These are phyloP conservation scores for Mastacembelus armatus DNA, from an alignment of 2,797 vertebrate species.

Conservation along the genomic window DNA sequence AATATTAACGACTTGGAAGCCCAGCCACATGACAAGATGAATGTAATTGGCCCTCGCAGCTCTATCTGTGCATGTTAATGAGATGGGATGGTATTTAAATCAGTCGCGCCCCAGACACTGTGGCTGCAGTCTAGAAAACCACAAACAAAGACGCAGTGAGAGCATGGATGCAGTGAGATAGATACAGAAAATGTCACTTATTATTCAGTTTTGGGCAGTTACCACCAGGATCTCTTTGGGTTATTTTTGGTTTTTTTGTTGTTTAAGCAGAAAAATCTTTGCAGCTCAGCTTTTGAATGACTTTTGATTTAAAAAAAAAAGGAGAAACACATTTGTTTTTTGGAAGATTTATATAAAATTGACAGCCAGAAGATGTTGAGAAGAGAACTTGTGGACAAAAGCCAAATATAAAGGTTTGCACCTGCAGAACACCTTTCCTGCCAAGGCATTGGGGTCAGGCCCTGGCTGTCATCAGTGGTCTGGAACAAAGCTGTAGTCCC, in stretches of 20 bases:
- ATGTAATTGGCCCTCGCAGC: constrained; percentile 88
- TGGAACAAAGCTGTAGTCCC: constrained; percentile 68
- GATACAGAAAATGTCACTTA: constrained; percentile 73
- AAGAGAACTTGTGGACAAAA: constrained; percentile 41
- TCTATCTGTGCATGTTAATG: constrained; percentile 88
- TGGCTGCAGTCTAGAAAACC: constrained; percentile 73
- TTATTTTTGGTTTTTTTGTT: constrained; percentile 29
- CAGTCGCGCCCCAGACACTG: constrained; percentile 74
- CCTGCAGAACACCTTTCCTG: constrained; percentile 70
- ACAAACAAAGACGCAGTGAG: constrained; percentile 79
- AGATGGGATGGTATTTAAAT: constrained; percentile 87
- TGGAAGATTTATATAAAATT: constrained; percentile 1
- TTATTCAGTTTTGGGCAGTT: constrained; percentile 48
- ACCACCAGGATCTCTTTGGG: constrained; percentile 24
- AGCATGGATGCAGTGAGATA: constrained; percentile 63
- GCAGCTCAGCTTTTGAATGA: constrained; percentile 23
- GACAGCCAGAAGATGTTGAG: not conserved
- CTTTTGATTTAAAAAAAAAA: constrained; percentile 49
- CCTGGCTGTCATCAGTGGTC: constrained; percentile 50
- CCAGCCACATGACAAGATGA: constrained; percentile 86
- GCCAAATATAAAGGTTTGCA: constrained; percentile 58
- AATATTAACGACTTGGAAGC: constrained; percentile 88
- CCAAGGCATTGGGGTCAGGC: constrained; percentile 44
- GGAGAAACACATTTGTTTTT: constrained; percentile 33
- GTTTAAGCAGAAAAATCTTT: constrained; percentile 41